These are phyloP conservation scores for Sardinella longiceps DNA, from an alignment of 2,797 vertebrate species.

Conservation along the genomic window DNA sequence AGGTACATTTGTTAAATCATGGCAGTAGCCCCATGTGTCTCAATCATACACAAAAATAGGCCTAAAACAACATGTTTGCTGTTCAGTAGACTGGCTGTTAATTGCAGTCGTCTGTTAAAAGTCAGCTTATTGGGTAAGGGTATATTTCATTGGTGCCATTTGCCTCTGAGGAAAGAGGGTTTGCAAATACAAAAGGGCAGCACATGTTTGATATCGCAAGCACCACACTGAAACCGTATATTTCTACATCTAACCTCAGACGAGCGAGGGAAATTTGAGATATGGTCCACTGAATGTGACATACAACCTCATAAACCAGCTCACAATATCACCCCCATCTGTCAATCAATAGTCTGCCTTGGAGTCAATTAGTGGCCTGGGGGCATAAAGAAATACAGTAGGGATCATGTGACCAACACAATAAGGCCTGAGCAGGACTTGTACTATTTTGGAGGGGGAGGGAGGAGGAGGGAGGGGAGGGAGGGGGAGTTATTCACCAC, in stretches of 20 bases:
- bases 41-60: slow-evolving; percentile 25
- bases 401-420: slow-evolving; percentile 65
- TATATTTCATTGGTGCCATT: background rate
- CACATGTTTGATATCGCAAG: background rate
- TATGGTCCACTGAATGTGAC: slow-evolving; percentile 8
- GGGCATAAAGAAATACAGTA: slow-evolving; percentile 34
- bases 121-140: background rate
- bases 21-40: slow-evolving; percentile 43
- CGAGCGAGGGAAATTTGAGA: background rate
- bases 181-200: background rate
- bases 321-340: slow-evolving; percentile 56
- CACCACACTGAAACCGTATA: background rate
- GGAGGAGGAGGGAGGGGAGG: background rate
- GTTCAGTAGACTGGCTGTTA: slow-evolving; percentile 37
- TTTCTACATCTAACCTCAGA: slow-evolving; percentile 4
- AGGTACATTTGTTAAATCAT: slow-evolving; percentile 64
- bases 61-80: slow-evolving; percentile 30
- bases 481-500: slow-evolving; percentile 73
- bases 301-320: background rate
- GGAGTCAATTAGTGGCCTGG: slow-evolving; percentile 66
- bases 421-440: slow-evolving; percentile 59
- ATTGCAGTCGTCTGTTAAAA: slow-evolving; percentile 41
- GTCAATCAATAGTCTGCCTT: slow-evolving; percentile 66
- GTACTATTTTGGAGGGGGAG: slow-evolving; percentile 57
- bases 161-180: background rate